Evolutionary conservation across 2,797 vertebrate species (phyloP).

Genomic region (Brotogeris chrysoptera): DNA sequence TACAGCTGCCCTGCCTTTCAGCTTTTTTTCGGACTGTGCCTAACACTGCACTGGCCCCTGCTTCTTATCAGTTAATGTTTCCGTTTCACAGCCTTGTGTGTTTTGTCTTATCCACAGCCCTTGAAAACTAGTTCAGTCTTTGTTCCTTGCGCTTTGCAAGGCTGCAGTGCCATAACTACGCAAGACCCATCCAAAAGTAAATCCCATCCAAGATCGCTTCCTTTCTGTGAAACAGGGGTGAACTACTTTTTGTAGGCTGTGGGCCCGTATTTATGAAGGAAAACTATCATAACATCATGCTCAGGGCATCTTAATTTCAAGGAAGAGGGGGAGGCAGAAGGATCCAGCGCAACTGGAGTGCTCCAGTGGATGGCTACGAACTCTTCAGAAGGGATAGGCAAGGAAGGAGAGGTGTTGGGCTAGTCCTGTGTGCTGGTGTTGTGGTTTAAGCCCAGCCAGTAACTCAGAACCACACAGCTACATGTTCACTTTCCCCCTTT

Average conservation of each 20-base stretch:
- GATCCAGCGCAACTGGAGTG: background rate
- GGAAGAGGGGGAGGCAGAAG: accelerated
- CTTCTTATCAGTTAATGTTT: background rate
- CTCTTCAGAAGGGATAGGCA: background rate
- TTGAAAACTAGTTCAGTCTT: background rate
- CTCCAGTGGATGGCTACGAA: background rate
- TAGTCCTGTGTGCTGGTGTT: background rate
- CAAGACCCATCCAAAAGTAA: background rate
- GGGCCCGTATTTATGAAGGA: background rate
- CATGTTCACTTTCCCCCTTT: background rate
- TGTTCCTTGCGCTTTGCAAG: background rate
- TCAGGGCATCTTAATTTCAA: background rate
- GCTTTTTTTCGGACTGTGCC: background rate
- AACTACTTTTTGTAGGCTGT: background rate
- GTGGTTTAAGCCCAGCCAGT: background rate
- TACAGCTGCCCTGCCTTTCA: background rate
- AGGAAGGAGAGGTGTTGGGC: background rate
- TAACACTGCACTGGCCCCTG: no score
- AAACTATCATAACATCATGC: background rate
- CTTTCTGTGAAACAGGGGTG: background rate
- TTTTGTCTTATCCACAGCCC: background rate
- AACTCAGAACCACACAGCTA: background rate
- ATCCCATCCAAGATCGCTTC: background rate
- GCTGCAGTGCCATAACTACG: background rate
- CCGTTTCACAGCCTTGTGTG: background rate